Evolutionary conservation across 2,888 invertebrate genomes (phyloP).

Genomic region (Andricus quercusramuli): DNA sequence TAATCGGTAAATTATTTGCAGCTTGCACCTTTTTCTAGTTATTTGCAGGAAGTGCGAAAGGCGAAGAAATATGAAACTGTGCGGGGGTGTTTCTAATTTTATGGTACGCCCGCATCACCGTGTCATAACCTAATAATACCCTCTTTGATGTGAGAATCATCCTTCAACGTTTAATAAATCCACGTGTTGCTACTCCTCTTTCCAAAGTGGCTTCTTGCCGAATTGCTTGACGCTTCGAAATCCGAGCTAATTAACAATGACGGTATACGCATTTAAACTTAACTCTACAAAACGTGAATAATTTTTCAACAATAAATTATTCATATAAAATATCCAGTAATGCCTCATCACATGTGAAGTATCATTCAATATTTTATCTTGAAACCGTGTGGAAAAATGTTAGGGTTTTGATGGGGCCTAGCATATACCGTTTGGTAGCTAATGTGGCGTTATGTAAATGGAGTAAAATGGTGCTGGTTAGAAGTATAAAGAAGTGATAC

Average conservation of each 20-base stretch:
- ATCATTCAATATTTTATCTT: neutral
- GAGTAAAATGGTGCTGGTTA: no score
- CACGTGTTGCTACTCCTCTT: conserved; percentile 49
- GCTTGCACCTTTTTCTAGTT: conserved; percentile 11
- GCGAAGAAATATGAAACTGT: conserved; percentile 49
- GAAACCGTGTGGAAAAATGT: neutral
- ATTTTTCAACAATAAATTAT: neutral
- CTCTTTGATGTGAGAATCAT: conserved; percentile 72
- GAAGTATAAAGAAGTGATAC: no score
- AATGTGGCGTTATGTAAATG: no score
- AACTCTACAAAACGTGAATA: neutral
- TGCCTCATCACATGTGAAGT: no score
- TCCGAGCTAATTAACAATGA: conserved; percentile 34
- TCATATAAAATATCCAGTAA: neutral
- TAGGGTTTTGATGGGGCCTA: no score
- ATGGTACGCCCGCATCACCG: conserved; percentile 48
- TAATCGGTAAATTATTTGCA: neutral
- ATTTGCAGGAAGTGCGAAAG: conserved; percentile 47
- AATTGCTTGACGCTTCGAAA: conserved; percentile 9
- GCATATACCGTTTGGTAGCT: no score
- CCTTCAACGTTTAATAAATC: conserved; percentile 72
- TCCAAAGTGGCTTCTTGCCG: conserved; percentile 31
- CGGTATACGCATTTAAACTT: conserved; percentile 11
- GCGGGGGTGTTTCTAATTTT: conserved; percentile 66
- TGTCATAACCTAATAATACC: conserved; percentile 69